A percentile compares a stretch with the other conserved stretches of the same genome.
phyloP scores from a whole-genome alignment of 2,113 vertebrate species.

The Garra rufa region DNA sequence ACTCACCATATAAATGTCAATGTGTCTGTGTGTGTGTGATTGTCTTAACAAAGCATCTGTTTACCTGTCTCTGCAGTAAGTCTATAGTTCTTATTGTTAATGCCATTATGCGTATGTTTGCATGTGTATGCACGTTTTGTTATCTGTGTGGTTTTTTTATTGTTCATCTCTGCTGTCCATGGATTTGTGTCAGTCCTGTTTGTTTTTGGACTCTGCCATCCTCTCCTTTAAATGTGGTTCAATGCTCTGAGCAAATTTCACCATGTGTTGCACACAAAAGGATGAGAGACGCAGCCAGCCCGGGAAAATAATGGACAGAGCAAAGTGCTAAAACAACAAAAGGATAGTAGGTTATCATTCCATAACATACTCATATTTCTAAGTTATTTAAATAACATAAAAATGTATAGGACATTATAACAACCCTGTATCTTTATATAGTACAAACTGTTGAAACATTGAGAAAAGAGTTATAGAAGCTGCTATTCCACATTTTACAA shows the following conservation, averaged over 20 bases:
- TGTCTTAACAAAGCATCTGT: not conserved
- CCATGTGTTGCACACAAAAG: slow-evolving; percentile 56
- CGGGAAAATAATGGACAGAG: slow-evolving; percentile 64
- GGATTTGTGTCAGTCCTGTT: slow-evolving; percentile 50
- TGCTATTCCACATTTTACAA: not conserved
- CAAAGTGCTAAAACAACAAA: slow-evolving; percentile 59
- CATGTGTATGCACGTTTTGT: not conserved
- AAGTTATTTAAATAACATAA: not conserved
- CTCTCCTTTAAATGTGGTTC: slow-evolving; percentile 1
- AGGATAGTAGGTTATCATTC: not conserved
- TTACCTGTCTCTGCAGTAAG: not conserved
- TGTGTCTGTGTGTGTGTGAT: not conserved
- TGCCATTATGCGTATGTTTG: not conserved
- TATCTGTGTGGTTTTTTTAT: not conserved
- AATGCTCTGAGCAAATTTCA: not conserved
- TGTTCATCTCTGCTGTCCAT: not conserved
- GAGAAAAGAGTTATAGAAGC: not conserved
- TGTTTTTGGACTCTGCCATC: slow-evolving; percentile 19
- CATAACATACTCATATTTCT: not conserved
- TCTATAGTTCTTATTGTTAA: not conserved
- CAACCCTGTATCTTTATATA: not conserved
- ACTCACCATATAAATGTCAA: not conserved
- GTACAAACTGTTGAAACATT: not conserved
- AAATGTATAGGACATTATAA: not conserved
- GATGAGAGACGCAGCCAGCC: slow-evolving; percentile 71